Percentiles rank a stretch among this genome's conserved stretches.
Evolutionary conservation across 2,113 vertebrate genomes (phyloP).

Genomic region (Leucopsar rothschildi): DNA sequence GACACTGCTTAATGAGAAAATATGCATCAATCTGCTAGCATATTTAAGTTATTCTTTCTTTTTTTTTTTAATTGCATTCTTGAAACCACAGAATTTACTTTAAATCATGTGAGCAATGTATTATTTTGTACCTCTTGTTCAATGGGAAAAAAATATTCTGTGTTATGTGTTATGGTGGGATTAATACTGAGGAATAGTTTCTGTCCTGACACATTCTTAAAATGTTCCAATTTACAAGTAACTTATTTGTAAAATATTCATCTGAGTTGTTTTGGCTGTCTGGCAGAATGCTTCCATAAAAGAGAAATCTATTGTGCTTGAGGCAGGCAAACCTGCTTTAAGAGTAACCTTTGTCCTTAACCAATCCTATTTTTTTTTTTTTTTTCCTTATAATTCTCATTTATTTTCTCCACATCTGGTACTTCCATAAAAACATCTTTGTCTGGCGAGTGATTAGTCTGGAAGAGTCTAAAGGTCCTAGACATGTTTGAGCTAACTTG

Average conservation of each 20-base stretch:
- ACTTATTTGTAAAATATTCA: not conserved
- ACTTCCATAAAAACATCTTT: slow-evolving; percentile 6
- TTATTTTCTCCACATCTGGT: slow-evolving; percentile 41
- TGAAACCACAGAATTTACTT: not conserved
- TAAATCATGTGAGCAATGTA: not conserved
- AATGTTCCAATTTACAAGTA: not conserved
- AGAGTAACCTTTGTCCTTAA: slow-evolving; percentile 11
- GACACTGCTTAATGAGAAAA: not conserved
- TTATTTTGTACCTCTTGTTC: not conserved
- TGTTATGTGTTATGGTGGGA: not conserved
- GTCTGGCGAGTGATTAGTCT: not conserved
- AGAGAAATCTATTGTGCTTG: not conserved
- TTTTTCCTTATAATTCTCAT: not conserved
- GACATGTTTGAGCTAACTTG: slow-evolving; percentile 3
- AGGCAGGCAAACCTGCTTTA: not conserved
- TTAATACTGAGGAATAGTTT: not conserved
- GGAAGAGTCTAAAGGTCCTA: not conserved
- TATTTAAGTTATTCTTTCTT: not conserved
- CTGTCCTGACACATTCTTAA: not conserved
- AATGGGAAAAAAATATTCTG: not conserved
- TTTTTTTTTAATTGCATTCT: not conserved
- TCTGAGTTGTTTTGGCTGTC: not conserved
- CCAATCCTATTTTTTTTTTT: not conserved
- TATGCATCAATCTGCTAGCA: not conserved
- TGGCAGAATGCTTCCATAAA: not conserved